Percentiles rank a stretch among this genome's conserved stretches.
Conservation (phyloP, 1,140 invertebrate species). For the Megalonaias nervosa region DNA sequence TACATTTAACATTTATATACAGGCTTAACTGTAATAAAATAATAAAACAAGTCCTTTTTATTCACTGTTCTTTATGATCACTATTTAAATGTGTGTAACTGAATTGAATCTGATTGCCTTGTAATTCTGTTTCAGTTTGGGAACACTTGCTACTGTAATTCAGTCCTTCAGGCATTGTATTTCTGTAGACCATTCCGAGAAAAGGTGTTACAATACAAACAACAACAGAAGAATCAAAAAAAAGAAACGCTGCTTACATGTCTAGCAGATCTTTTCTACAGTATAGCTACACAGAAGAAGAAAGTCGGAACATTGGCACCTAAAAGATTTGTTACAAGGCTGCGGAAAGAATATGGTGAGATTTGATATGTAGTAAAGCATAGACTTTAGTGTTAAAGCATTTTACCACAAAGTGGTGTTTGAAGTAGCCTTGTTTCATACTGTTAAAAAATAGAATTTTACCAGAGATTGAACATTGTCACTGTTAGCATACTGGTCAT, state of each 20-base stretch:
- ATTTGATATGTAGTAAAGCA: background rate
- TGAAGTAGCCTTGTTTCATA: too few relatives aligned
- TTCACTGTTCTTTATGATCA: too few relatives aligned
- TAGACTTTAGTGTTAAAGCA: too few relatives aligned
- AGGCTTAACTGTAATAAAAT: too few relatives aligned
- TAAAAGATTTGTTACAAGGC: constrained; percentile 98
- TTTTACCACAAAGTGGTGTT: too few relatives aligned
- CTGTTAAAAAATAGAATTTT: too few relatives aligned
- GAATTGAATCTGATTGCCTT: background rate
- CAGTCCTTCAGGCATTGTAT: constrained; percentile 98
- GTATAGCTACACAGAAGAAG: constrained; percentile 99
- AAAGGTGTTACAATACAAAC: constrained; percentile 97
- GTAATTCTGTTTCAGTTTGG: constrained; percentile 85
- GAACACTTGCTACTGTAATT: constrained; percentile 99
- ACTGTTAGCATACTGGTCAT: too few relatives aligned
- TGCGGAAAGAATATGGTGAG: constrained; percentile 98
- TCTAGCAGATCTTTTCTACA: constrained; percentile 98
- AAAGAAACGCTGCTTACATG: constrained; percentile 99
- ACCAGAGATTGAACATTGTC: too few relatives aligned
- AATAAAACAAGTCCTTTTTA: too few relatives aligned
- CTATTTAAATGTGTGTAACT: background rate
- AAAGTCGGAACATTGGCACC: constrained; percentile 99
- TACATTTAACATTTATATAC: too few relatives aligned
- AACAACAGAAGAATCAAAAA: constrained; percentile 94
- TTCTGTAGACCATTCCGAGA: constrained; percentile 99